These are phyloP conservation scores for Gymnodraco acuticeps DNA, from an alignment of 2,797 vertebrate species.

Conservation along the genomic window DNA sequence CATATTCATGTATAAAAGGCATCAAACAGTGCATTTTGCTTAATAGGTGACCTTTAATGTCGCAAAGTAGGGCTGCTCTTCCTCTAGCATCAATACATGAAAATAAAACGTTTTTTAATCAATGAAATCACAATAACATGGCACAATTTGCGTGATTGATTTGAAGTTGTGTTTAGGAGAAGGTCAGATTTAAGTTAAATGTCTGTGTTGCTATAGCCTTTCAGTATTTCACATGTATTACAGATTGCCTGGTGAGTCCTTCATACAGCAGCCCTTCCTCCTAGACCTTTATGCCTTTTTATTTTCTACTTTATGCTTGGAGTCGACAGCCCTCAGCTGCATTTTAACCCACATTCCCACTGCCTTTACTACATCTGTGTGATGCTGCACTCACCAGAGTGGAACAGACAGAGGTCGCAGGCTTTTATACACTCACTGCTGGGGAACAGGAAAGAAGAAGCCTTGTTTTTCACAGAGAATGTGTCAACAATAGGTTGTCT, in stretches of 20 bases:
- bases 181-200: not conserved
- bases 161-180: too few relatives aligned
- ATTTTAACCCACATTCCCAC: constrained; percentile 10
- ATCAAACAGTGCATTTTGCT: too few relatives aligned
- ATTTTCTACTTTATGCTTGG: not conserved
- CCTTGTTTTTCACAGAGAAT: constrained; percentile 19
- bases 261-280: not conserved
- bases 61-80: too few relatives aligned
- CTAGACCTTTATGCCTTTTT: not conserved
- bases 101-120: too few relatives aligned
- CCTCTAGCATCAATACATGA: too few relatives aligned
- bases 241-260: not conserved
- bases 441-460: not conserved
- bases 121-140: too few relatives aligned
- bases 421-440: constrained; percentile 1
- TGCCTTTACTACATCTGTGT: not conserved
- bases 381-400: constrained; percentile 24
- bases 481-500: constrained; percentile 12
- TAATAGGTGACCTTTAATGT: too few relatives aligned
- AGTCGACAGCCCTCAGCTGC: not conserved
- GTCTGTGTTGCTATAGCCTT: not conserved
- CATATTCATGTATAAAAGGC: too few relatives aligned
- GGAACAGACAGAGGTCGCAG: constrained; percentile 7
- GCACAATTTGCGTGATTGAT: too few relatives aligned
- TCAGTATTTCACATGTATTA: not conserved